Conservation (phyloP, 1,140 invertebrate species). For the Drosophila grimshawi region DNA sequence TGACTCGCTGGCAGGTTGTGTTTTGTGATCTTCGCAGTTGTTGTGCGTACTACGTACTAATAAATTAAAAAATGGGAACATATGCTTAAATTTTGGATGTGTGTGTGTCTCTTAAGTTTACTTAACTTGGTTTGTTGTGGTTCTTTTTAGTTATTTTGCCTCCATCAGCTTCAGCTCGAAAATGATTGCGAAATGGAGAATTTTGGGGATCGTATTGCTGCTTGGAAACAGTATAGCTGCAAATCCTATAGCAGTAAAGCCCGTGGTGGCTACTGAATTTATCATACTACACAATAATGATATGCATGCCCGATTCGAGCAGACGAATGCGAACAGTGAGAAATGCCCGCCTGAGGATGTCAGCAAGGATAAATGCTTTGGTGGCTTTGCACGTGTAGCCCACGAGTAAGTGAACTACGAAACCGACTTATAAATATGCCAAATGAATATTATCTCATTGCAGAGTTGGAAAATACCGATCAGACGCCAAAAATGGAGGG, state of each 20-base stretch:
- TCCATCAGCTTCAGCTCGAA: slow-evolving; percentile 7
- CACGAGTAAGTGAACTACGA: slow-evolving; percentile 85
- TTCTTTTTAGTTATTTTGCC: no score
- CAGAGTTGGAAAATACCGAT: slow-evolving; percentile 86
- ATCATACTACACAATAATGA: slow-evolving; percentile 95
- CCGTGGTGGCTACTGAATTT: slow-evolving; percentile 84
- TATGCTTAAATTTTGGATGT: not conserved
- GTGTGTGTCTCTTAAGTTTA: not conserved
- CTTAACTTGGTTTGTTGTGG: slow-evolving; percentile 21
- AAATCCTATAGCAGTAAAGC: slow-evolving; percentile 34
- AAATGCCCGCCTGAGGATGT: slow-evolving; percentile 86
- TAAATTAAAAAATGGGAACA: not conserved
- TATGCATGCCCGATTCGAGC: slow-evolving; percentile 93
- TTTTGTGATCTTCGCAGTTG: slow-evolving; percentile 8
- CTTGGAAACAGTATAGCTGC: not conserved
- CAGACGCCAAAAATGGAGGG: slow-evolving; percentile 85
- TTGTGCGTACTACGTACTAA: not conserved
- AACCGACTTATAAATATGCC: not conserved
- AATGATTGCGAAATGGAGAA: slow-evolving; percentile 26
- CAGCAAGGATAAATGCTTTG: slow-evolving; percentile 88
- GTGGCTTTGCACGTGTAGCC: slow-evolving; percentile 91
- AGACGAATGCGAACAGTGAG: slow-evolving; percentile 89
- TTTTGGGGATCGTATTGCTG: not conserved
- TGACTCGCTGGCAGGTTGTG: slow-evolving; percentile 14
- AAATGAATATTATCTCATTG: not conserved